These are phyloP conservation scores for Crotalus horridus DNA, from an alignment of 2,113 vertebrate genomes.

Conservation along the genomic window DNA sequence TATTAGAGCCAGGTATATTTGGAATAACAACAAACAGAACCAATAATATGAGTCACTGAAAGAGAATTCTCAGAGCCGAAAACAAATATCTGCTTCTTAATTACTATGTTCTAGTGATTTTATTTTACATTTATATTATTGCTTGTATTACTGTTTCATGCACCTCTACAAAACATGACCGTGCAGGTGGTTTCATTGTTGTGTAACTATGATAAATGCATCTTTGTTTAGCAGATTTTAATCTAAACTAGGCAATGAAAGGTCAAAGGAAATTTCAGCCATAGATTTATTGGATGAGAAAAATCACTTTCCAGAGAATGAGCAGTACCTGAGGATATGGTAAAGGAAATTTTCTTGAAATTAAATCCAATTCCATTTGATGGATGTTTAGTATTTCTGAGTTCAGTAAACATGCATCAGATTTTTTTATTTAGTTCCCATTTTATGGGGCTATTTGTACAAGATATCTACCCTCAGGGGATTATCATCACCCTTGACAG, in stretches of 20 bases:
- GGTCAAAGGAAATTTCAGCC: not conserved
- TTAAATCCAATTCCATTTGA: not conserved
- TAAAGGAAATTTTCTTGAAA: not conserved
- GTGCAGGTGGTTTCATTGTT: not conserved
- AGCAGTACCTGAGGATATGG: not conserved
- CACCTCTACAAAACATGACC: not conserved
- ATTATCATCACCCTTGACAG: not conserved
- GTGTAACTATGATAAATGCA: not conserved
- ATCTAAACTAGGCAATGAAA: not conserved
- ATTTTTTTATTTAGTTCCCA: not conserved
- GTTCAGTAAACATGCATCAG: not conserved
- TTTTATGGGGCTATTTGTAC: not conserved
- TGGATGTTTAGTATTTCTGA: not conserved
- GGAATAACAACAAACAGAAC: conserved; percentile 20
- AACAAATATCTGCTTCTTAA: not conserved
- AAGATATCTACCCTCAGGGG: not conserved
- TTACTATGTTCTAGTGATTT: not conserved
- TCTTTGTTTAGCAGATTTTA: not conserved
- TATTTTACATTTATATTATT: not conserved
- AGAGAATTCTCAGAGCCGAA: not conserved
- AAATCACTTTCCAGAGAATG: not conserved
- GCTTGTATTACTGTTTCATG: not conserved
- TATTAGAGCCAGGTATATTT: not conserved
- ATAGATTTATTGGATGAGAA: not conserved
- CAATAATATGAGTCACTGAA: conserved; percentile 18